A percentile compares a stretch with the other conserved stretches of the same genome.
Evolutionary conservation across 1,140 invertebrate genomes (phyloP).

Genomic region (Drosophila rufa): DNA sequence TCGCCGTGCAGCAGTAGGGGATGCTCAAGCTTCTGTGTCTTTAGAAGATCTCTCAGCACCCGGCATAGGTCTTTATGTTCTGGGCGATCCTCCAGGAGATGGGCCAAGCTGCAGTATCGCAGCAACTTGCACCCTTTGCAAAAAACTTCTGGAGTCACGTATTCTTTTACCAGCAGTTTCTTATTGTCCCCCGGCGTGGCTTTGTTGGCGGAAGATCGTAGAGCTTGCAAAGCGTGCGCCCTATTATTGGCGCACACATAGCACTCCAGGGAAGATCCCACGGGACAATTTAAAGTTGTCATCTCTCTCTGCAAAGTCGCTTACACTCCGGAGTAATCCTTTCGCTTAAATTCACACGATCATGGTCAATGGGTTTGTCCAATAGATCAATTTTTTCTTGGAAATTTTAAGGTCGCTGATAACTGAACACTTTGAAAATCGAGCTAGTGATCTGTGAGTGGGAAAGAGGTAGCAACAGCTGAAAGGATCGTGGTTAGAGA

Average conservation of each 20-base stretch:
- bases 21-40: slow-evolving; percentile 24
- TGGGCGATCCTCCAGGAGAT: slow-evolving; percentile 48
- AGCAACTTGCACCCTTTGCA: slow-evolving; percentile 56
- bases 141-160: slow-evolving; percentile 9
- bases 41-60: slow-evolving; percentile 32
- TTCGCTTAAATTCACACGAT: too few relatives aligned
- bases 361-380: too few relatives aligned
- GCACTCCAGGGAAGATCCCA: slow-evolving; percentile 28
- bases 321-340: too few relatives aligned
- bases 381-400: too few relatives aligned
- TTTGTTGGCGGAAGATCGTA: background rate
- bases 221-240: background rate
- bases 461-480: background rate
- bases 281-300: background rate
- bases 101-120: slow-evolving; percentile 56
- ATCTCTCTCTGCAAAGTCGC: background rate
- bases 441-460: background rate
- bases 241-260: slow-evolving; percentile 26
- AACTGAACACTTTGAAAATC: slow-evolving; percentile 2
- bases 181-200: background rate
- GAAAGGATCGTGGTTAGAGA: background rate
- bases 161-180: background rate
- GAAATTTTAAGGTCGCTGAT: background rate
- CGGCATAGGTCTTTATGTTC: slow-evolving; percentile 44
- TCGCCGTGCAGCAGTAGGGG: slow-evolving; percentile 35